A percentile compares a stretch with the other conserved stretches of the same genome.
phyloP scores from a whole-genome alignment of 2,113 vertebrate genomes.

The Xiphophorus couchianus region DNA sequence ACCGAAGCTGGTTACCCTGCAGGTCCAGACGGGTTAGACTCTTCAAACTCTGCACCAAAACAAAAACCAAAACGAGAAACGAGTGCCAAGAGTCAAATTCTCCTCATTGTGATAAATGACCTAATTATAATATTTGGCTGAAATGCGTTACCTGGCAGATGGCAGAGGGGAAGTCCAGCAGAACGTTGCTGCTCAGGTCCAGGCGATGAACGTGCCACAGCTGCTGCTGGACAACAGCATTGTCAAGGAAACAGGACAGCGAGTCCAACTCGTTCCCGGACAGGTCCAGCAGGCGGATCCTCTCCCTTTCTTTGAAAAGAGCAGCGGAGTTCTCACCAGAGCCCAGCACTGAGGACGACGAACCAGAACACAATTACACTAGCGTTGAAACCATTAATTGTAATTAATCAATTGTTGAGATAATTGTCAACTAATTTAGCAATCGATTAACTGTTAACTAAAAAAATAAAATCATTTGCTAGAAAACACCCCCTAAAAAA shows the following conservation, averaged over 20 bases:
- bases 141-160: slow-evolving; percentile 84
- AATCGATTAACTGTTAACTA: too few species aligned
- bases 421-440: too few species aligned
- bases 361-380: not conserved
- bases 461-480: too few species aligned
- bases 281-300: slow-evolving; percentile 89
- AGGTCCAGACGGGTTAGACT: slow-evolving; percentile 91
- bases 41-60: slow-evolving; percentile 81
- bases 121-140: too few species aligned
- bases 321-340: slow-evolving; percentile 79
- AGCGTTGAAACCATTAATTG: too few species aligned
- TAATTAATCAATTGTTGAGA: too few species aligned
- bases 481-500: too few species aligned
- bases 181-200: slow-evolving; percentile 91
- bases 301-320: slow-evolving; percentile 82
- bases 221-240: slow-evolving; percentile 78
- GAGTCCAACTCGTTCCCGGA: slow-evolving; percentile 92
- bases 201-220: slow-evolving; percentile 86
- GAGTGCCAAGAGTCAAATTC: accelerated
- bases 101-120: not conserved
- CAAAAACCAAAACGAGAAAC: not conserved
- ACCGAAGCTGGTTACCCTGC: slow-evolving; percentile 87
- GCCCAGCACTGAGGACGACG: slow-evolving; percentile 36
- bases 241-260: slow-evolving; percentile 85
- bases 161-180: slow-evolving; percentile 83